phyloP scores from a whole-genome alignment of 2,113 vertebrate genomes.

The Onychostruthus taczanowskii region DNA sequence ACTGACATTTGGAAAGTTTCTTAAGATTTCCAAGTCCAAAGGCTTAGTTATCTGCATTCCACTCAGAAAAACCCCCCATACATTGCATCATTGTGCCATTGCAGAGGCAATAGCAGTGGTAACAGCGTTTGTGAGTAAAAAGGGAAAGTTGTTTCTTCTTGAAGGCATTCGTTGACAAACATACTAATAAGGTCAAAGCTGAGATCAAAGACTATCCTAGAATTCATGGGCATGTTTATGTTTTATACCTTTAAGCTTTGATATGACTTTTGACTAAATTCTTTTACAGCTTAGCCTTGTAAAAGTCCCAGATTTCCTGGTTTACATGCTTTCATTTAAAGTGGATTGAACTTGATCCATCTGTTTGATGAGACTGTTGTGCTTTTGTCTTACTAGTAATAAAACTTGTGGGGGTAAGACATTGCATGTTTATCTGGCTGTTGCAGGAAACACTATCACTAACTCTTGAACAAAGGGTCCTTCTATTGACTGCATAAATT shows the following conservation, averaged over 20 bases:
- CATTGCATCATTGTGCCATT: neutral
- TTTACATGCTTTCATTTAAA: neutral
- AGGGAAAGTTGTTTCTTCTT: neutral
- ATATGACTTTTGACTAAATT: neutral
- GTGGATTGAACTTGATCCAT: neutral
- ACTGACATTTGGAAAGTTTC: neutral
- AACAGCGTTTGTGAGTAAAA: neutral
- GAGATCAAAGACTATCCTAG: neutral
- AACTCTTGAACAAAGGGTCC: neutral
- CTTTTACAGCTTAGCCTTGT: neutral
- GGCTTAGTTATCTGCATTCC: neutral
- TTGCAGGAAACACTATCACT: neutral
- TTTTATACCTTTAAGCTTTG: neutral
- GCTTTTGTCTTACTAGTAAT: neutral
- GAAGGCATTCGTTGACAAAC: neutral
- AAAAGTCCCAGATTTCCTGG: neutral
- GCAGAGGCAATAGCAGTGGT: neutral
- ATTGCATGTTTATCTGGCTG: neutral
- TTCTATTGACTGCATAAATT: neutral
- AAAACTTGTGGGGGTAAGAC: neutral
- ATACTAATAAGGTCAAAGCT: neutral
- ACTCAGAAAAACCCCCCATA: rapidly evolving
- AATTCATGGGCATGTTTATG: neutral
- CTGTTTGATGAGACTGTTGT: neutral
- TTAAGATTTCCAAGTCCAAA: neutral